Evolutionary conservation across 2,797 vertebrate genomes (phyloP), one percentile per base, ranked within the genome.

Genomic region (Microctenopoma lineatum): DNA sequence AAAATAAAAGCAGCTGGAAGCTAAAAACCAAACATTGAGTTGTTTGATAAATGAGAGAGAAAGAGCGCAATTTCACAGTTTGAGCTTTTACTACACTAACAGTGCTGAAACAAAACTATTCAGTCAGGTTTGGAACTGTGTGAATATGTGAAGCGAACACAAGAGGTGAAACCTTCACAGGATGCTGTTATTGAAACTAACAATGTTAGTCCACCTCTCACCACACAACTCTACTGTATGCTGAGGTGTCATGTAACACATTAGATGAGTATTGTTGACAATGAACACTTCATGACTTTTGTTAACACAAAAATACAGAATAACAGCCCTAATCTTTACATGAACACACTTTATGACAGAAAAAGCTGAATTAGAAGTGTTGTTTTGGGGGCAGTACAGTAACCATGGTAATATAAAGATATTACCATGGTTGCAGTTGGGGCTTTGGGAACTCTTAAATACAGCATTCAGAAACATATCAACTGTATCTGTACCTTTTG

Each of bases 41-140:
- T 32, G 29, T 32, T 32, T 1, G 29, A 2, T 2, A 9, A 41
- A 36, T 14, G 14, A 57, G 2, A 18, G 16, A 57, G 2, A 18
- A 32, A 14, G 21, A 29, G 21, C 21, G 21, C 21, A 26, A 56
- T 54, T 67, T 89, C 83, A 84, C 83, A 86, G 71, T 81, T 70
- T 51, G 10, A 70, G 32, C 39, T 70, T 48, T 70, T 26, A 39
- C 14, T 52, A 66, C 18, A 77, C 9, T 25, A 16, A 32, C 4
- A n/a, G 9, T 5, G 0, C 15, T 7, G 15, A 59, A 6, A 46
- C 7, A 42, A 56, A 62, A 8, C 15, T n/a, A 18, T 61, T 72
- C 50, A 69, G 53, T 59, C 62, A 53, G 21, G 44, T 7, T 21
- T 9, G n/a, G 8, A 45, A 7, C 16, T 46, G 42, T 45, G 16